Evolutionary conservation across 2,113 vertebrate species (phyloP).

Genomic region (Tricholaema leucomelas): DNA sequence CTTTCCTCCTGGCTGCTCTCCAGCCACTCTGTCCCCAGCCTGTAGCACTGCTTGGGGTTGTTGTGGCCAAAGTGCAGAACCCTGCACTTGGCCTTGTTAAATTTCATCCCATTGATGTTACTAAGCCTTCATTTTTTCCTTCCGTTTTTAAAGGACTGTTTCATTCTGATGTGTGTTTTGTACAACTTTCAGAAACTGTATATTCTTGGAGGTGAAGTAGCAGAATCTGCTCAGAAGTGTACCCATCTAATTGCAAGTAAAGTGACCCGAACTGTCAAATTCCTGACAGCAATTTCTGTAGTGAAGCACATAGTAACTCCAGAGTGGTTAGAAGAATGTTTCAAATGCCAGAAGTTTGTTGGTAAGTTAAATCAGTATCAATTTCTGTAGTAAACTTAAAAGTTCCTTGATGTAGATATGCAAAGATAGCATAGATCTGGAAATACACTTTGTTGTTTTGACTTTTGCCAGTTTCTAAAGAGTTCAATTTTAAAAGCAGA

Average conservation of each 20-base stretch:
- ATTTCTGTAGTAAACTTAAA: neutral
- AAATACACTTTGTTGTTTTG: neutral
- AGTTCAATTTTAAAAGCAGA: neutral
- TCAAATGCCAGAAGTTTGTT: constrained; percentile 90
- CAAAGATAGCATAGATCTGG: neutral
- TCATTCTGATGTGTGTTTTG: neutral
- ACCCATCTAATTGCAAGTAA: constrained; percentile 93
- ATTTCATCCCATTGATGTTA: no score
- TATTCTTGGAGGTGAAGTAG: constrained; percentile 91
- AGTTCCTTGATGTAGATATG: neutral
- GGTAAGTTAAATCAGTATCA: constrained; percentile 68
- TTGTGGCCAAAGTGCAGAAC: no score
- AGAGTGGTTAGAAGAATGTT: constrained; percentile 96
- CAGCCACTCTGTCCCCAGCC: no score
- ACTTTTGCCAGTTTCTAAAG: neutral
- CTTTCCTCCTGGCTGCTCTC: no score
- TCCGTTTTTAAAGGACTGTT: neutral
- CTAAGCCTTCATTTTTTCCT: neutral
- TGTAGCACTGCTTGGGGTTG: no score
- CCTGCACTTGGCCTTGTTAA: no score
- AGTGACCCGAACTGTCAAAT: constrained; percentile 95
- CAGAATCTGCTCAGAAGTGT: constrained; percentile 87
- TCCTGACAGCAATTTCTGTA: constrained; percentile 93
- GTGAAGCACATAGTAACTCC: constrained; percentile 92
- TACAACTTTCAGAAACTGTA: constrained; percentile 84